These are phyloP conservation scores for Sanderia malayensis DNA, from an alignment of 30 jellyfish, hydroid and myxozoan genomes.

Conservation along the genomic window DNA sequence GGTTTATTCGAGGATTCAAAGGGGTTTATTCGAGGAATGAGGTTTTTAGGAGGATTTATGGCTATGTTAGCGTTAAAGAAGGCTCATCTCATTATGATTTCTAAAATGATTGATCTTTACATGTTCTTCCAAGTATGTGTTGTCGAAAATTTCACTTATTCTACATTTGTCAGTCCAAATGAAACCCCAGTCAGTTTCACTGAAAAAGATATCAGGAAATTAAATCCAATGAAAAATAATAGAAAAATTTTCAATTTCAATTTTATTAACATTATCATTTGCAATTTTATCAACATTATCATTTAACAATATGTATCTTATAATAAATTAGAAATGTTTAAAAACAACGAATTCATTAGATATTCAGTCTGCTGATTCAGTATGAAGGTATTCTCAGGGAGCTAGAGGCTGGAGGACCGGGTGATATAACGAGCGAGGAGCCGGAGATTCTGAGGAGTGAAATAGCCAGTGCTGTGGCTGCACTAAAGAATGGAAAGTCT, in stretches of 20 bases:
- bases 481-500: no score
- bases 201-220: slow-evolving; percentile 11
- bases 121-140: slow-evolving; percentile 85
- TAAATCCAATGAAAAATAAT: not conserved
- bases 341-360: not conserved
- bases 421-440: no score
- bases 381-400: no score
- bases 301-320: not conserved
- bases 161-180: slow-evolving; percentile 97
- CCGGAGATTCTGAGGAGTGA: no score
- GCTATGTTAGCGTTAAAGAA: no score
- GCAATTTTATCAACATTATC: not conserved
- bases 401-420: no score
- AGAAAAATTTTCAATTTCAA: not conserved
- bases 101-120: slow-evolving; percentile 85
- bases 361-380: no score
- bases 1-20: no score
- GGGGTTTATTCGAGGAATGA: not conserved
- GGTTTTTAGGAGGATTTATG: not conserved
- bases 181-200: slow-evolving; percentile 96
- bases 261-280: not conserved
- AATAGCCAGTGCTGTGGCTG: no score
- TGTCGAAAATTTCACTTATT: slow-evolving; percentile 83
- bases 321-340: not conserved
- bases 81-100: slow-evolving; percentile 85